These are phyloP conservation scores for Percopsis transmontana DNA, from an alignment of 2,113 vertebrate genomes.

Conservation along the genomic window DNA sequence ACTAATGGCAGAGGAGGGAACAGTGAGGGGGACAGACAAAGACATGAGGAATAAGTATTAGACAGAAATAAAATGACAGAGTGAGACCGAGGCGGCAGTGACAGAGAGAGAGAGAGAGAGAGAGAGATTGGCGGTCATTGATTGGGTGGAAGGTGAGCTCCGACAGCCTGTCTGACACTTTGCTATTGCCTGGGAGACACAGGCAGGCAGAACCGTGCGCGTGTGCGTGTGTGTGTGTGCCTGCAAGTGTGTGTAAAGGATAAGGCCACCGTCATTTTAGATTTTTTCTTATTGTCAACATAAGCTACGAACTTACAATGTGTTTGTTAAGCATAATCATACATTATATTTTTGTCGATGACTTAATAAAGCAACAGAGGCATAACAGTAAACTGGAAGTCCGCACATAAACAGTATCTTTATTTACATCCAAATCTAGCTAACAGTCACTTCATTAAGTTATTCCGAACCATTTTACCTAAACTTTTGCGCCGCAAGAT, in stretches of 20 bases:
- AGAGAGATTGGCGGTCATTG: conserved; percentile 7
- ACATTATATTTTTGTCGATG: too few species aligned
- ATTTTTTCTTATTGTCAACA: too few species aligned
- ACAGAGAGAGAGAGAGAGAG: conserved; percentile 2
- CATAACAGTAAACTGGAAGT: too few species aligned
- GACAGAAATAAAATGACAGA: not conserved
- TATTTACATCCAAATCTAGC: too few species aligned
- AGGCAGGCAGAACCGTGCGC: conserved; percentile 13
- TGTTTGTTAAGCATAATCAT: too few species aligned
- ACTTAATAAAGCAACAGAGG: too few species aligned
- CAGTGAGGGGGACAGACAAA: not conserved
- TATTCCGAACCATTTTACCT: too few species aligned
- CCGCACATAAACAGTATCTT: too few species aligned
- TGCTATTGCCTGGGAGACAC: conserved; percentile 33
- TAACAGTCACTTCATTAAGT: too few species aligned
- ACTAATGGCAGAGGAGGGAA: not conserved
- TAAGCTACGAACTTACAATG: too few species aligned
- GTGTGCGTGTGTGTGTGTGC: conserved; percentile 10
- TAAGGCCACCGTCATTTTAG: too few species aligned
- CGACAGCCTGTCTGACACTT: conserved; percentile 17
- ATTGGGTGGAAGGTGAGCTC: conserved; percentile 43
- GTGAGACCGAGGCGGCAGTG: not conserved
- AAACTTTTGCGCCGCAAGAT: too few species aligned
- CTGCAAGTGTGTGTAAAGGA: not conserved
- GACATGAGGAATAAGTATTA: not conserved